These are phyloP conservation scores for Eupithecia pulchellata DNA, from an alignment of 2,888 invertebrate genomes.

Conservation along the genomic window DNA sequence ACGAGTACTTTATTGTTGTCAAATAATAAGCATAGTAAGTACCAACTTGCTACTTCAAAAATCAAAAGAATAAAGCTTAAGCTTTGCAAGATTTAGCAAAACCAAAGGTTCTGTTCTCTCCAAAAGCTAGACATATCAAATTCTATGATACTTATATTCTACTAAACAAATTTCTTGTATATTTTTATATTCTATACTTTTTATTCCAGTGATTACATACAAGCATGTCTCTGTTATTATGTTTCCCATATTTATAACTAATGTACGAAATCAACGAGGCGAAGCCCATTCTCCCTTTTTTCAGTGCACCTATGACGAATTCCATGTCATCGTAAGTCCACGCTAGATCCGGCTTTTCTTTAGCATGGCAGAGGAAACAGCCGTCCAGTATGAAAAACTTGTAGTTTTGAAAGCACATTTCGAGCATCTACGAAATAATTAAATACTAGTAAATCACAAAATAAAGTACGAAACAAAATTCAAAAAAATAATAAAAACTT, in stretches of 20 bases:
- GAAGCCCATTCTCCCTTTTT: not conserved
- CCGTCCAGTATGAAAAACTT: slow-evolving; percentile 87
- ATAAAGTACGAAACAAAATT: not conserved
- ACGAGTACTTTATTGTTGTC: too few relatives aligned
- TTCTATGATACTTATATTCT: not conserved
- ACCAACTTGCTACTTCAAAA: too few relatives aligned
- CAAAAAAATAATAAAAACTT: not conserved
- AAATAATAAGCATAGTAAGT: too few relatives aligned
- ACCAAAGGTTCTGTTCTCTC: not conserved
- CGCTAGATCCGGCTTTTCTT: slow-evolving; percentile 7
- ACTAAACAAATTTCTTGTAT: not conserved
- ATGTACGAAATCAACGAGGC: not conserved
- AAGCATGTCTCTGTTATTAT: not conserved
- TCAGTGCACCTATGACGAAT: not conserved
- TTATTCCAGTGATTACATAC: not conserved
- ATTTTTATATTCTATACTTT: not conserved
- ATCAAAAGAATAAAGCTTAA: too few relatives aligned
- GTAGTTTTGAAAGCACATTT: slow-evolving; percentile 88
- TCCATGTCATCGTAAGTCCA: slow-evolving; percentile 24
- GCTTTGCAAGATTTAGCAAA: too few relatives aligned
- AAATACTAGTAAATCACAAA: not conserved
- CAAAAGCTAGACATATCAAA: not conserved
- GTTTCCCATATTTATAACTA: not conserved
- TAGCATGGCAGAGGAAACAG: slow-evolving; percentile 42
- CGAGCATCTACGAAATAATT: slow-evolving; percentile 84